A percentile compares a stretch with the other conserved stretches of the same genome.
Evolutionary conservation across 1,140 invertebrate genomes (phyloP).

Genomic region (Drosophila grimshawi): DNA sequence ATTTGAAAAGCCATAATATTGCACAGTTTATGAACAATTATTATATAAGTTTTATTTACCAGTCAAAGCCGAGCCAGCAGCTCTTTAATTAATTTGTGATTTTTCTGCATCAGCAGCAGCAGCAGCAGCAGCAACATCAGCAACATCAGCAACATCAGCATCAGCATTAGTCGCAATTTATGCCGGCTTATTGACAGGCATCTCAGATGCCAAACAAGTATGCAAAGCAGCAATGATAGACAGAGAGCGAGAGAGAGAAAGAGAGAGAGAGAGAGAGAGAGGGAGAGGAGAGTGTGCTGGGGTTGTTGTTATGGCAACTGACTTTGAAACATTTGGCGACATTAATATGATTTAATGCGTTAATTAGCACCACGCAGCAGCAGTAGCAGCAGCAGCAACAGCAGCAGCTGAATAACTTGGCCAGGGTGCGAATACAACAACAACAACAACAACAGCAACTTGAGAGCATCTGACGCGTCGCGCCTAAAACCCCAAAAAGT

Average conservation of each 20-base stretch:
- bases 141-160: conserved; percentile 20
- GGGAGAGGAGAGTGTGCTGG: neutral
- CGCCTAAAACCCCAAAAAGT: conserved; percentile 68
- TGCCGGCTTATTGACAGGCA: conserved; percentile 66
- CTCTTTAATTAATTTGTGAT: conserved; percentile 83
- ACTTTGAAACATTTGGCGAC: conserved; percentile 83
- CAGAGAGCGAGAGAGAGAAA: neutral
- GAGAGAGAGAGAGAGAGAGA: neutral
- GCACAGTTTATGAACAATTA: conserved; percentile 84
- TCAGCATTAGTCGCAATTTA: conserved; percentile 68
- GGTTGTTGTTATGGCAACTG: conserved; percentile 35
- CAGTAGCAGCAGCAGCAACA: conserved; percentile 31
- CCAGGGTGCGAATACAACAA: conserved; percentile 59
- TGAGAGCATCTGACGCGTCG: conserved; percentile 65
- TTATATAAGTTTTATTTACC: conserved; percentile 84
- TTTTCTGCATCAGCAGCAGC: conserved; percentile 59
- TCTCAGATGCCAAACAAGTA: conserved; percentile 35
- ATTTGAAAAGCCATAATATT: conserved; percentile 84
- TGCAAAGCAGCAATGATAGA: conserved; percentile 44
- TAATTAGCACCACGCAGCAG: conserved; percentile 72
- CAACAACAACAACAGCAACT: conserved; percentile 43
- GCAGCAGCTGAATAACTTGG: conserved; percentile 22
- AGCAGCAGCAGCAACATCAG: conserved; percentile 17
- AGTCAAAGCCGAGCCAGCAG: conserved; percentile 39
- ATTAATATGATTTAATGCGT: conserved; percentile 84